Evolutionary conservation across 2,888 invertebrate species (phyloP).

Genomic region (Philereme transversata): DNA sequence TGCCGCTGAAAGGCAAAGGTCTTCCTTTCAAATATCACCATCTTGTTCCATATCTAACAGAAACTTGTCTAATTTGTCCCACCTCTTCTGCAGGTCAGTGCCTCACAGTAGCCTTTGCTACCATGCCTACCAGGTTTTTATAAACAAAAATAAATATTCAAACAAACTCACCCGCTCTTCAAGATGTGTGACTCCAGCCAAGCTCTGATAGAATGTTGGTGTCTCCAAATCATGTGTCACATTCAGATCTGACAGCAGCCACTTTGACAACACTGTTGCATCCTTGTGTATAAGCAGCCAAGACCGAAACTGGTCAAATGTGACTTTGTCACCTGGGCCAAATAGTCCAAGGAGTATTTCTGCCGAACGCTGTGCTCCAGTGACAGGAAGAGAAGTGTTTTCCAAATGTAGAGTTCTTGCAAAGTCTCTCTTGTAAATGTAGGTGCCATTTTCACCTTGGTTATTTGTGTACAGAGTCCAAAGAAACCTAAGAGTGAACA

Average conservation of each 20-base stretch:
- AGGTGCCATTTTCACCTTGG: slow-evolving; percentile 85
- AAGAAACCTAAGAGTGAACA: slow-evolving; percentile 85
- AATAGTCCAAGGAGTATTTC: slow-evolving; percentile 72
- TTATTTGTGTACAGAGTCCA: slow-evolving; percentile 95
- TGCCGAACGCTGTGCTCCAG: slow-evolving; percentile 59
- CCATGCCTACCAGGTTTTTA: too few relatives aligned
- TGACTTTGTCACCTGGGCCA: slow-evolving; percentile 78
- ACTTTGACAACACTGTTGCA: slow-evolving; percentile 91
- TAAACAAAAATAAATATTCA: too few relatives aligned
- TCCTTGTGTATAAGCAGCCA: slow-evolving; percentile 91
- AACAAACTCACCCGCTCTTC: slow-evolving; percentile 86
- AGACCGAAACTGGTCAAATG: slow-evolving; percentile 89
- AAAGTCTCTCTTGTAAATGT: slow-evolving; percentile 90
- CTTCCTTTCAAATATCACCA: too few relatives aligned
- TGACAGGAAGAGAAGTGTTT: slow-evolving; percentile 69
- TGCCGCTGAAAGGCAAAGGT: too few relatives aligned
- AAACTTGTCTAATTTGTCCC: too few relatives aligned
- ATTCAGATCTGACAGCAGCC: slow-evolving; percentile 91
- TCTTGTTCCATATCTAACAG: too few relatives aligned
- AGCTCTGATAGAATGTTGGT: slow-evolving; percentile 95
- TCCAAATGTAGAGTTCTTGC: slow-evolving; percentile 85
- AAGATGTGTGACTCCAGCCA: slow-evolving; percentile 96
- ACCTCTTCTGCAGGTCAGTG: too few relatives aligned
- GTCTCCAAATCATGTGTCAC: slow-evolving; percentile 93
- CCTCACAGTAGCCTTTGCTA: too few relatives aligned